Conservation (phyloP, 2,797 vertebrate species). For the Adrianichthys oophorus region DNA sequence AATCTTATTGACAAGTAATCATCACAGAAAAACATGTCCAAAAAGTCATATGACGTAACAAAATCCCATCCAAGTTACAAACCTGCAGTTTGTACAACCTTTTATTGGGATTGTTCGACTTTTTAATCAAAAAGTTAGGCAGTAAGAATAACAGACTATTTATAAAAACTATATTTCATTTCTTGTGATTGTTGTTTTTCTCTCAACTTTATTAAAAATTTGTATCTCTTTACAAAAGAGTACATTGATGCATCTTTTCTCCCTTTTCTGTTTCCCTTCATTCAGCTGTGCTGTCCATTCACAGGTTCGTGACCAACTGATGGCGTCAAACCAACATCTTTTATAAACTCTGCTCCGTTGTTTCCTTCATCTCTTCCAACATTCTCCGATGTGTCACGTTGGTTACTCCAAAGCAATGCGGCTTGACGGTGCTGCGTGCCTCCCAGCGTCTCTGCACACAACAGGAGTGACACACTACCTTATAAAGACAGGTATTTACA, state of each 20-base stretch:
- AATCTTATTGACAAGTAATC: too few species aligned
- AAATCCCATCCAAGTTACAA: too few species aligned
- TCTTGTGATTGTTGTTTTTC: not conserved
- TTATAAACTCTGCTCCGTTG: conserved; percentile 10
- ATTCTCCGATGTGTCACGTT: conserved; percentile 46
- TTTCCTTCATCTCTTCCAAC: conserved; percentile 26
- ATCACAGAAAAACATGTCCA: too few species aligned
- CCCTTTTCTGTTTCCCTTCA: conserved; percentile 1
- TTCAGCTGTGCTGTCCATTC: conserved; percentile 3
- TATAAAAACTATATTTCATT: not conserved
- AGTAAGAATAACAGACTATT: too few species aligned
- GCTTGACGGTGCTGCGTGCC: conserved; percentile 44
- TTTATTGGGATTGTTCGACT: too few species aligned
- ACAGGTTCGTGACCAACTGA: conserved; percentile 14
- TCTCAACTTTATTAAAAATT: conserved; percentile 5
- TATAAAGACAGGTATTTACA: conserved; percentile 82
- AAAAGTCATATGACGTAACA: too few species aligned
- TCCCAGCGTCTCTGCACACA: conserved; percentile 51
- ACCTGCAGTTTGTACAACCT: too few species aligned
- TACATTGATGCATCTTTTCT: not conserved
- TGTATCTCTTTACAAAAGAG: too few species aligned
- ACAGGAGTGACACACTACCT: conserved; percentile 64
- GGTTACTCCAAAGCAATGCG: conserved; percentile 52
- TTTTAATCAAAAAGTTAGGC: too few species aligned
- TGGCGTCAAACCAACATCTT: conserved; percentile 17